Evolutionary conservation across 2,113 vertebrate species (phyloP).

Genomic region (Oxyruncus cristatus): DNA sequence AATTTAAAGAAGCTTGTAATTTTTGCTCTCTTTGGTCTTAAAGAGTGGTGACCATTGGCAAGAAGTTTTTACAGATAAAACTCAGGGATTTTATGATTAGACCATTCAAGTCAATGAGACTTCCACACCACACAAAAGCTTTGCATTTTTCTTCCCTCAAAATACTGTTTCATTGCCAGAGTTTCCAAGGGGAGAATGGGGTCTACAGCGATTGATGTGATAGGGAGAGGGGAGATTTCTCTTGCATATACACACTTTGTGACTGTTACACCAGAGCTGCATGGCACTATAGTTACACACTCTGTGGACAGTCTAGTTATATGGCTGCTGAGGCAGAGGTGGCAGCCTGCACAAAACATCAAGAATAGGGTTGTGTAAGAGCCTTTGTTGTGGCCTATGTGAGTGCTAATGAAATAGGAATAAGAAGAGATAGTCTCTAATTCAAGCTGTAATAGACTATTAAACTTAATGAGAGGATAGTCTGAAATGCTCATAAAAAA

Average conservation of each 20-base stretch:
- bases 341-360: not conserved
- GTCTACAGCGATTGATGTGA: not conserved
- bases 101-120: not conserved
- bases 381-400: not conserved
- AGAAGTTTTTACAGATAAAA: not conserved
- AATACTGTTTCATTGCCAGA: not conserved
- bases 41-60: accelerated
- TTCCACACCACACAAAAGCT: accelerated
- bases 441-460: not conserved
- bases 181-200: not conserved
- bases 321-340: not conserved
- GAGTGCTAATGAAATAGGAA: not conserved
- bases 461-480: not conserved
- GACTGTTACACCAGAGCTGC: not conserved
- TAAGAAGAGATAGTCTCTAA: not conserved
- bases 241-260: not conserved
- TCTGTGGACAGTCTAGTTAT: not conserved
- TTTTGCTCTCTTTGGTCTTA: not conserved
- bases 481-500: not conserved
- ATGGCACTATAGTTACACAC: accelerated
- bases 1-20: not conserved
- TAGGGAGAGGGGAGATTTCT: not conserved
- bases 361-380: not conserved
- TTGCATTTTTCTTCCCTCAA: not conserved
- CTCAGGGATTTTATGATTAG: not conserved